Conservation (phyloP, 2,797 vertebrate species). For the Pyrrhura leucotis region DNA sequence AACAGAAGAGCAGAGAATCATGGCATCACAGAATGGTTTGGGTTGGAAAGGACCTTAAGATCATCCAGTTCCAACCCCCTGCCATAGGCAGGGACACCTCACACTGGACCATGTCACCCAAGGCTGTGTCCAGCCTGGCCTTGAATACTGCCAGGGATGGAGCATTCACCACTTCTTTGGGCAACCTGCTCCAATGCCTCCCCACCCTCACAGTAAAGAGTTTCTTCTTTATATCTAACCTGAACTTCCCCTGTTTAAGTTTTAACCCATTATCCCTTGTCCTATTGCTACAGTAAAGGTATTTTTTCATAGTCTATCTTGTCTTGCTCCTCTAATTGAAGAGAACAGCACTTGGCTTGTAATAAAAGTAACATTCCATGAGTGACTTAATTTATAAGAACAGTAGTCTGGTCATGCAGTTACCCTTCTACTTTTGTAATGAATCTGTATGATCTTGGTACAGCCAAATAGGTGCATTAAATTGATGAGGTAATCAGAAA, state of each 20-base stretch:
- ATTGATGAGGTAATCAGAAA: not conserved
- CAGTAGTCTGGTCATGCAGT: not conserved
- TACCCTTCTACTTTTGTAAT: not conserved
- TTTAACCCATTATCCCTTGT: not conserved
- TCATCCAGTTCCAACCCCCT: not conserved
- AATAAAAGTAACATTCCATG: not conserved
- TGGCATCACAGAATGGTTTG: not conserved
- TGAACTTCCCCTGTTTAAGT: not conserved
- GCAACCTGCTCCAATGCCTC: not conserved
- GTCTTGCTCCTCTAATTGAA: not conserved
- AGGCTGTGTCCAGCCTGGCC: not conserved
- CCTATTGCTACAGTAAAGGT: not conserved
- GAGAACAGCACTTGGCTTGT: not conserved
- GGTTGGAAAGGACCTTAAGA: not conserved
- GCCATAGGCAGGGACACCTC: not conserved
- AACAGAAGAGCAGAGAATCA: not conserved
- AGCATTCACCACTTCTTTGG: not conserved
- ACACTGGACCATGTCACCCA: too few relatives aligned
- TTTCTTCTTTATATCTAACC: not conserved
- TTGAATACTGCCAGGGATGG: not conserved
- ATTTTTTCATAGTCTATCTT: not conserved
- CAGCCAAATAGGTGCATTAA: not conserved
- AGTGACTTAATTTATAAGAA: not conserved
- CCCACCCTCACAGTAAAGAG: not conserved
- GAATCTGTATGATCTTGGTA: not conserved